phyloP scores from a whole-genome alignment of 2,113 vertebrate species.

The Ceyx margarethae region DNA sequence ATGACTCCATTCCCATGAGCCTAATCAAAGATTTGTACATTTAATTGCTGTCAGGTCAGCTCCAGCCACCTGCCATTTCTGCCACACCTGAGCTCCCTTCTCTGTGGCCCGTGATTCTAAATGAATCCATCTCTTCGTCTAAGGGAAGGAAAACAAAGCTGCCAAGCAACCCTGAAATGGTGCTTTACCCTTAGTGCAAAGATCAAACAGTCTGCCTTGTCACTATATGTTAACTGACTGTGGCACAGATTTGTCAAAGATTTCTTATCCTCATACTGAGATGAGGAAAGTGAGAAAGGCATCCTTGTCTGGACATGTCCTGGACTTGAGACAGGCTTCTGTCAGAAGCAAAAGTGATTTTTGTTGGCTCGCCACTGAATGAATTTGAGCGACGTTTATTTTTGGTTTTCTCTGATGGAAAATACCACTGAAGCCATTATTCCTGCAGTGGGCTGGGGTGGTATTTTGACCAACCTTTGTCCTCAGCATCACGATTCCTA shows the following conservation, averaged over 20 bases:
- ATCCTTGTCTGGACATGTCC: not conserved
- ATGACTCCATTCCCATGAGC: conserved; percentile 86
- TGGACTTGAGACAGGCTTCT: not conserved
- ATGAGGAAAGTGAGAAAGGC: conserved; percentile 1
- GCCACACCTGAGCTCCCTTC: conserved; percentile 82
- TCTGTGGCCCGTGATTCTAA: conserved; percentile 72
- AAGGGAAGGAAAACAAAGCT: conserved; percentile 82
- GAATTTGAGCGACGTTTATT: not conserved
- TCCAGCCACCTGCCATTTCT: conserved; percentile 87
- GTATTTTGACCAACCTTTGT: conserved; percentile 49
- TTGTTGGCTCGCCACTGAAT: not conserved
- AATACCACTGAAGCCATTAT: conserved; percentile 16
- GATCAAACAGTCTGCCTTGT: conserved; percentile 57
- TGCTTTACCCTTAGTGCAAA: conserved; percentile 70
- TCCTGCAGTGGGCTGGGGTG: not conserved
- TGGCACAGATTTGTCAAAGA: conserved; percentile 23
- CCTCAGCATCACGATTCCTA: conserved; percentile 18
- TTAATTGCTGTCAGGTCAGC: conserved; percentile 93
- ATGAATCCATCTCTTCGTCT: conserved; percentile 81
- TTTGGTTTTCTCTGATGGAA: conserved; percentile 29
- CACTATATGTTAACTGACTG: conserved; percentile 8
- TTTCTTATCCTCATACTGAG: not conserved
- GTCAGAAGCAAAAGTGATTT: not conserved
- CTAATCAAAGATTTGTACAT: conserved; percentile 94
- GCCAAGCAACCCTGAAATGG: conserved; percentile 80